Conservation (phyloP, 2,888 invertebrate genomes). For the Epistrophe eligans region DNA sequence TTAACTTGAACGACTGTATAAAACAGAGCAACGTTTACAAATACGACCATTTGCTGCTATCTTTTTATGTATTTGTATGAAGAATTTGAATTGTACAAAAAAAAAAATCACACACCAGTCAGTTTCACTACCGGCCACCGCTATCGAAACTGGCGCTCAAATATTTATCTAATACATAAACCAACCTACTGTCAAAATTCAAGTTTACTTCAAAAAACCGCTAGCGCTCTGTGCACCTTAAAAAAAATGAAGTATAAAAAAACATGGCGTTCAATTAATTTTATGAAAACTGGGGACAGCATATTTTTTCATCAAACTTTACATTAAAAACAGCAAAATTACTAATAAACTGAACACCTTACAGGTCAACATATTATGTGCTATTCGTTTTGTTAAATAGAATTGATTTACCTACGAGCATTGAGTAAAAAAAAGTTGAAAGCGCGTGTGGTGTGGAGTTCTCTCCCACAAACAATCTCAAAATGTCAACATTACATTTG, state of each 20-base stretch:
- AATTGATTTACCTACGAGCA: background rate
- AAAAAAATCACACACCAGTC: too few species aligned
- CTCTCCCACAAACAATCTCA: conserved; percentile 53
- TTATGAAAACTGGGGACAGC: conserved; percentile 30
- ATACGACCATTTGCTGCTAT: too few species aligned
- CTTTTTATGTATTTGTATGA: too few species aligned
- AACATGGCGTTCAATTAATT: conserved; percentile 72
- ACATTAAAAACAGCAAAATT: conserved; percentile 1
- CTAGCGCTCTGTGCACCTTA: conserved; percentile 19
- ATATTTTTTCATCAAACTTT: conserved; percentile 40
- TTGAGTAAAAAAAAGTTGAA: background rate
- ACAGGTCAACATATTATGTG: background rate
- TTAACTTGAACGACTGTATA: too few species aligned
- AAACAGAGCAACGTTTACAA: too few species aligned
- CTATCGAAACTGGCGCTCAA: background rate
- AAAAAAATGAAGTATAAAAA: conserved; percentile 60
- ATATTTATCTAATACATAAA: background rate
- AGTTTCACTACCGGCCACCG: background rate
- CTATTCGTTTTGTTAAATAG: background rate
- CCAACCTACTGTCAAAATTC: conserved; percentile 50
- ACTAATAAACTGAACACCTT: background rate
- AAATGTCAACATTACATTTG: conserved; percentile 73
- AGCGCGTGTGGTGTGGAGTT: conserved; percentile 43
- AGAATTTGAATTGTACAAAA: too few species aligned
- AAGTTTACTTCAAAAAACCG: conserved; percentile 20